Evolutionary conservation across 2,888 invertebrate species (phyloP).

Genomic region (Frankliniella fusca): DNA sequence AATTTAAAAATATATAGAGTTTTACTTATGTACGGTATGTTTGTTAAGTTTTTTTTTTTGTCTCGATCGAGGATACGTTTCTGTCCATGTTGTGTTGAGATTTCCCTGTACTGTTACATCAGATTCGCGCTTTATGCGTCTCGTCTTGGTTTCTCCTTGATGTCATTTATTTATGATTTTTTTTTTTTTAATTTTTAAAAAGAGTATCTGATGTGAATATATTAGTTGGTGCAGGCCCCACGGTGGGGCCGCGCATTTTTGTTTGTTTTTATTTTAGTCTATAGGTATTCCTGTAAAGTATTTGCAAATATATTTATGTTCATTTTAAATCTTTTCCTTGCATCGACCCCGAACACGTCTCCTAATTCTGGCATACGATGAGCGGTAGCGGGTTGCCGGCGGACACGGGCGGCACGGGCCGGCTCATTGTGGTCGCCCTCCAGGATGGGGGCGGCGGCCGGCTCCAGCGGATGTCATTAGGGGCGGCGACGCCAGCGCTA

Average conservation of each 20-base stretch:
- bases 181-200: neutral
- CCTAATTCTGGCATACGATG: too few species aligned
- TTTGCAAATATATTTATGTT: slow-evolving; percentile 25
- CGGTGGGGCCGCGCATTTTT: neutral
- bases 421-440: too few species aligned
- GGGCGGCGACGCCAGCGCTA: neutral
- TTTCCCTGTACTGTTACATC: neutral
- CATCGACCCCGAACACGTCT: neutral
- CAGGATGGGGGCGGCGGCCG: neutral
- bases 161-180: neutral
- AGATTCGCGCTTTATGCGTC: neutral
- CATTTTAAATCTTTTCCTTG: neutral
- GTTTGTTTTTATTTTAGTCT: slow-evolving; percentile 15
- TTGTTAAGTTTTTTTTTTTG: slow-evolving; percentile 3
- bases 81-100: neutral
- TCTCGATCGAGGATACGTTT: neutral
- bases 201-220: neutral
- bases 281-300: slow-evolving; percentile 18
- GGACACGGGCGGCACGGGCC: neutral
- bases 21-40: slow-evolving; percentile 3
- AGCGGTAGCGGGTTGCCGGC: neutral
- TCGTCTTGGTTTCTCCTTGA: neutral
- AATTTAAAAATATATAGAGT: slow-evolving; percentile 2
- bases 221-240: neutral
- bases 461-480: slow-evolving; percentile 9